Conservation (phyloP, 2,888 invertebrate species). For the Abrostola triplasia region DNA sequence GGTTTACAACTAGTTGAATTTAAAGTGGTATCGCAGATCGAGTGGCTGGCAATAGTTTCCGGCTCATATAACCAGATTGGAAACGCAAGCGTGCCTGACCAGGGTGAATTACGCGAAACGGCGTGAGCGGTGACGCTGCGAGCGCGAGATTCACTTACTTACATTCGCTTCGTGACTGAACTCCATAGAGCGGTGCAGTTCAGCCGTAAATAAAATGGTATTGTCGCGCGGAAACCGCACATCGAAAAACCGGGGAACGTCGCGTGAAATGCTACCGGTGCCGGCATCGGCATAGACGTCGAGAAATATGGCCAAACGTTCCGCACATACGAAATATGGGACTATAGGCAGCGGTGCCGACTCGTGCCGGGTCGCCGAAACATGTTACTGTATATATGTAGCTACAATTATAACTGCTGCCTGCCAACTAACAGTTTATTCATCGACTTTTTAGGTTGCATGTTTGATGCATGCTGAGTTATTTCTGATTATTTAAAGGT, state of each 20-base stretch:
- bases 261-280: constrained; percentile 83
- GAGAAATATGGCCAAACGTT: constrained; percentile 79
- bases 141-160: constrained; percentile 70
- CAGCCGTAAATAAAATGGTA: constrained; percentile 80
- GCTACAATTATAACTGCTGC: constrained; percentile 39
- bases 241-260: constrained; percentile 81
- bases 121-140: constrained; percentile 57
- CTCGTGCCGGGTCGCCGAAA: constrained; percentile 63
- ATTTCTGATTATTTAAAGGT: not conserved
- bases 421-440: constrained; percentile 46
- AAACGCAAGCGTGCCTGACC: constrained; percentile 64
- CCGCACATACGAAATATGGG: constrained; percentile 77
- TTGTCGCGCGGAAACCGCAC: constrained; percentile 81
- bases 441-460: constrained; percentile 16
- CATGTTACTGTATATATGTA: constrained; percentile 42
- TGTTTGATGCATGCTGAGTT: not conserved
- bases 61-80: constrained; percentile 72
- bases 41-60: constrained; percentile 68
- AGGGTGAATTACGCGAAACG: constrained; percentile 64
- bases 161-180: constrained; percentile 74
- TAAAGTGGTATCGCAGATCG: constrained; percentile 59
- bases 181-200: constrained; percentile 72
- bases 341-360: constrained; percentile 71
- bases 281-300: constrained; percentile 73
- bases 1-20: constrained; percentile 61